Base-by-base conservation (phyloP, 2,888 invertebrate species). In the Ophion ellenae region DNA sequence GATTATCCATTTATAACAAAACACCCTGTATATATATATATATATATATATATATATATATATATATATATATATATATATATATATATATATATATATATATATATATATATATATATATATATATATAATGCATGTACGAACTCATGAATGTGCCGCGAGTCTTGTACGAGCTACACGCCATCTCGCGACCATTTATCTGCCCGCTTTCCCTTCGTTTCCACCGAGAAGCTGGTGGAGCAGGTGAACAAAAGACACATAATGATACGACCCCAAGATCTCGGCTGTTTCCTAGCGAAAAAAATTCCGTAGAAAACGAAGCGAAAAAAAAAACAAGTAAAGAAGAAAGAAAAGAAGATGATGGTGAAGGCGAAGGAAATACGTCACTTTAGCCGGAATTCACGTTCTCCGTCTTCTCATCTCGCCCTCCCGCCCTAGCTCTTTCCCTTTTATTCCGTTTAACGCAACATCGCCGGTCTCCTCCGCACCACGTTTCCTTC, bases 371-470 rank as follows among this genome's bases (percentile, higher is more conserved):
- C 32, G 32, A 32, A 84, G 88, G 53, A 5, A 89, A 89, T 84
- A 88, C 92, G 92, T 91, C 92, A 89, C 89, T 88, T 88, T 90
- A 91, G 89, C 88, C 88, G 87, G 90, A 90, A 91, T 90, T 84
- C 90, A 81, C 70, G 20, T 28, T 73, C 78, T 61, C 32, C 28
- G n/a, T 64, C 79, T 71, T 47, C 59, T 74, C 69, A 14, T 32
- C 70, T 74, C 71, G 36, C 53, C 63, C 67, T n/a, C 69, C 14
- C 14, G 11, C 47, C 17, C 47, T 20, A 24, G 61, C 40, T 67
- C 73, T 61, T 69, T 40, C 79, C 57, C 64, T 73, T 76, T 81
- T 63, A 53, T 73, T 71, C 71, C 66, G 63, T 71, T 71, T 64
- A 28, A 71, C 69, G n/a, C 78, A 75, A n/a, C 57, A 17, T 45